Evolutionary conservation across 2,888 invertebrate genomes (phyloP), one percentile per base, ranked within the genome.

Genomic region (Mallateleia sp.): DNA sequence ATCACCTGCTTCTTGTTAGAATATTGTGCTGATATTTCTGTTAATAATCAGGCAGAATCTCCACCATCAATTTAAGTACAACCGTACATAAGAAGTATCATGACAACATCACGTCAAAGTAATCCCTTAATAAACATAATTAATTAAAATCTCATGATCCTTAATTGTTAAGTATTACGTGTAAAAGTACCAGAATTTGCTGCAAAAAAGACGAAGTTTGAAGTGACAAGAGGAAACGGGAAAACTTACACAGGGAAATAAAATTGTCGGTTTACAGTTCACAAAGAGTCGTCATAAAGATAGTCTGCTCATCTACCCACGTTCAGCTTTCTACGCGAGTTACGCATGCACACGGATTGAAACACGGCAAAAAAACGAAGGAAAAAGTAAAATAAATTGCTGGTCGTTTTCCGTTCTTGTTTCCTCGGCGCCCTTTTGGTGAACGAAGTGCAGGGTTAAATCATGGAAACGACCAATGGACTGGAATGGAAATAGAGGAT

Each of bases 401-500:
- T 47, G 78, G 87, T 90, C 89, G 90, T 91, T 89, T 86, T 89
- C 90, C 85, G 82, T 88, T 88, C 88, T 87, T 88, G 78, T 87
- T 91, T 90, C 90, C 80, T 79, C 87, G 89, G 88, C 72, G 79
- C 85, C 75, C 89, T 90, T 92, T 92, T 88, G 91, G 89, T 92
- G 91, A 90, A 91, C 91, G 90, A 91, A 92, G 92, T 90, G 91
- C 90, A 89, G 89, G 93, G 92, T 93, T 94, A 93, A 94, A 94
- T 94, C 94, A 93, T 92, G 93, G 91, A 91, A 91, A 91, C 91
- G 91, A 91, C 93, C 94, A 94, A 94, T 94, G 94, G 92, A 90
- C 91, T 91, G 94, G 93, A 94, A 94, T 92, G 84, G 89, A 87
- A 89, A 87, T 89, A 56, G 71, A 85, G 72, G 72, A 75, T 42